Percentiles rank a stretch among this genome's conserved stretches.
These are phyloP conservation scores for Coryphaenoides rupestris DNA, from an alignment of 2,113 vertebrate species.

Conservation along the genomic window DNA sequence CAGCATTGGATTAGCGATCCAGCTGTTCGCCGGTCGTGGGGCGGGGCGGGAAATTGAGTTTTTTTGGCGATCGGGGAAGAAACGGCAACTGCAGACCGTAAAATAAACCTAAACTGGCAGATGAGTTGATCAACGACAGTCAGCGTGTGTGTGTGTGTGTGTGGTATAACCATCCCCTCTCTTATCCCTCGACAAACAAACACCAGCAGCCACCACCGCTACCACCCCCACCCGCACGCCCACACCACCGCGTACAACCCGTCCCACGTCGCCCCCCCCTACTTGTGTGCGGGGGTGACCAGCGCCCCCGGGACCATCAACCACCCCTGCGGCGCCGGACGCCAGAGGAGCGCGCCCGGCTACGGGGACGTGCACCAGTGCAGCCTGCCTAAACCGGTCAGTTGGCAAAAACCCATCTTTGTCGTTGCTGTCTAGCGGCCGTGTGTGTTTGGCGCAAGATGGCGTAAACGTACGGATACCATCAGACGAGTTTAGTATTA, in stretches of 20 bases:
- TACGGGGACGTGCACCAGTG: constrained; percentile 96
- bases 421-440: constrained; percentile 10
- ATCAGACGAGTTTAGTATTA: too few species aligned
- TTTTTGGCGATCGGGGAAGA: too few species aligned
- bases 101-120: too few species aligned
- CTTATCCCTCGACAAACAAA: constrained; percentile 40
- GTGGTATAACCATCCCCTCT: background rate
- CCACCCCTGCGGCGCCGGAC: constrained; percentile 80
- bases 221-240: constrained; percentile 66
- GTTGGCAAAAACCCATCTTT: too few species aligned
- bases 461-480: too few species aligned
- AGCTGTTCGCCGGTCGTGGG: too few species aligned
- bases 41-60: too few species aligned
- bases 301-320: constrained; percentile 97
- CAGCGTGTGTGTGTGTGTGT: too few species aligned
- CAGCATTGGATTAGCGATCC: too few species aligned
- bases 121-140: too few species aligned
- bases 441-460: too few species aligned
- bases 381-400: constrained; percentile 94
- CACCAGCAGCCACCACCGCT: constrained; percentile 63
- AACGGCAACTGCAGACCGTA: too few species aligned
- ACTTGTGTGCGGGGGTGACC: constrained; percentile 94
- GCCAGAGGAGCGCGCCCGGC: constrained; percentile 85
- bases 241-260: constrained; percentile 84
- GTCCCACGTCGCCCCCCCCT: constrained; percentile 85